These are phyloP conservation scores for Pionites leucogaster DNA, from an alignment of 2,113 vertebrate genomes.

Conservation along the genomic window DNA sequence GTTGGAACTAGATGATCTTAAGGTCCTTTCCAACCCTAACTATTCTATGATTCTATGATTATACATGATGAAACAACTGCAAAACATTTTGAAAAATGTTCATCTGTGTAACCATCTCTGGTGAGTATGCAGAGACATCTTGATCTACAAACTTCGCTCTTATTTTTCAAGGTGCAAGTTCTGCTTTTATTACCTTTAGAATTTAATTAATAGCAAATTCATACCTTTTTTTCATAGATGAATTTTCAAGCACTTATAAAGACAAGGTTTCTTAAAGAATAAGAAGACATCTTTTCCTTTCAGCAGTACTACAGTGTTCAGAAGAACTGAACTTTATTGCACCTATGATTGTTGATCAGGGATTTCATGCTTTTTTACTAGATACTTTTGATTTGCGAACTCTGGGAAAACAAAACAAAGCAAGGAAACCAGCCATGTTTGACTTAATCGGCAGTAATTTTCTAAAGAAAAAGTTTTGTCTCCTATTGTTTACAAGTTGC, in stretches of 20 bases:
- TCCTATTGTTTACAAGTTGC: background rate
- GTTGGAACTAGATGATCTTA: too few relatives aligned
- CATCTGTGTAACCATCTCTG: background rate
- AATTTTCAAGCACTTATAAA: background rate
- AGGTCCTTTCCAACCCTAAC: too few relatives aligned
- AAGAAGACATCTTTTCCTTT: background rate
- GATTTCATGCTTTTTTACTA: background rate
- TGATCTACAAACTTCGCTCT: background rate
- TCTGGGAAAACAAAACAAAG: background rate
- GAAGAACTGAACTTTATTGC: background rate
- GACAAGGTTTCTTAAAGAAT: background rate
- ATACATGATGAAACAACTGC: background rate
- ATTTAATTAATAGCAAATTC: background rate
- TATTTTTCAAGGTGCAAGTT: background rate
- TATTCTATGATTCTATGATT: too few relatives aligned
- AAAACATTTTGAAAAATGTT: background rate
- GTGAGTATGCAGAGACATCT: background rate
- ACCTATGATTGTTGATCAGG: background rate
- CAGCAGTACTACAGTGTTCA: background rate
- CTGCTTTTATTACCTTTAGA: background rate
- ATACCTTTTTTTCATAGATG: background rate
- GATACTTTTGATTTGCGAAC: background rate
- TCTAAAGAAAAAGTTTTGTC: background rate
- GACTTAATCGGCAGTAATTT: background rate
- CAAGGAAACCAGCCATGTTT: background rate